These are phyloP conservation scores for Microctenopoma stevenorrisi DNA, from an alignment of 2,797 vertebrate genomes.

Conservation along the genomic window DNA sequence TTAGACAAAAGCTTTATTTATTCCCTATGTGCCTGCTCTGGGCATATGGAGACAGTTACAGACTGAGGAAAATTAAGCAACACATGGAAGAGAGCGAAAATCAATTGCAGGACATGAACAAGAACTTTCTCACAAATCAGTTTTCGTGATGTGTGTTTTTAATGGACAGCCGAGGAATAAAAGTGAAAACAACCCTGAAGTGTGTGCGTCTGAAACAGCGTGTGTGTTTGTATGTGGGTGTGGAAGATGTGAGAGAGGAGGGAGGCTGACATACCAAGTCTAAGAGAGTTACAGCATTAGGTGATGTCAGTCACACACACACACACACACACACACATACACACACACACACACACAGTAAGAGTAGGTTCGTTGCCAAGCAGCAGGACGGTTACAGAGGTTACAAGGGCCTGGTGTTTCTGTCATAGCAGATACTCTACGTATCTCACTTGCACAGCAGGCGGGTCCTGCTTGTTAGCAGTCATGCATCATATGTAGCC, in stretches of 20 bases:
- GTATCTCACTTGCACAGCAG: conserved; percentile 32
- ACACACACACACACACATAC: conserved; percentile 30
- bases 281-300: conserved; percentile 41
- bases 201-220: background rate
- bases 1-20: conserved; percentile 76
- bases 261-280: conserved; percentile 30
- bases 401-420: conserved; percentile 13
- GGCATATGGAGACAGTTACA: conserved; percentile 35
- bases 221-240: background rate
- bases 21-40: conserved; percentile 52
- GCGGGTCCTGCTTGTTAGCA: conserved; percentile 64
- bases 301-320: conserved; percentile 45
- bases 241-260: conserved; percentile 32
- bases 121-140: conserved; percentile 30
- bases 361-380: conserved; percentile 7
- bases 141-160: conserved; percentile 57
- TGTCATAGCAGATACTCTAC: conserved; percentile 18
- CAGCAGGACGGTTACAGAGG: conserved; percentile 29
- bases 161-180: conserved; percentile 65
- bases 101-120: conserved; percentile 46
- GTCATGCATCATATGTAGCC: conserved; percentile 1
- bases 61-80: conserved; percentile 36
- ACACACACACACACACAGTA: conserved; percentile 4
- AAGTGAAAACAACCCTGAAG: conserved; percentile 45
- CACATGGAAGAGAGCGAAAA: conserved; percentile 49